Percentiles rank a stretch among this genome's conserved stretches.
phyloP scores from a whole-genome alignment of 2,113 vertebrate species.

The Pogonocichla stellata region DNA sequence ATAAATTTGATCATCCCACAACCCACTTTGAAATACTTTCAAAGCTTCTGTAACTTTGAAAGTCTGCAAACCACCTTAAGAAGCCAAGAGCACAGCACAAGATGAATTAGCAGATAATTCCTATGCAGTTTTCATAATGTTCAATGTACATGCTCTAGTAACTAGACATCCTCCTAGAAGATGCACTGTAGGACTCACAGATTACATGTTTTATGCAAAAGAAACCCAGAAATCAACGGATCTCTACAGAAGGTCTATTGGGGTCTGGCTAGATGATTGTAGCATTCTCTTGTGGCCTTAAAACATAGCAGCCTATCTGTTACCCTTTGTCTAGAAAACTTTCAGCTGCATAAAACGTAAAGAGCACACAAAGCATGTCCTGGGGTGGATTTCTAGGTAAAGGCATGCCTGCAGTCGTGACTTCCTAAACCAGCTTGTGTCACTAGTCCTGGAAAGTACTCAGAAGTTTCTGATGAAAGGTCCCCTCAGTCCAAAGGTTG shows the following conservation, averaged over 20 bases:
- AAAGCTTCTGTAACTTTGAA: not conserved
- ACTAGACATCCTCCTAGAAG: not conserved
- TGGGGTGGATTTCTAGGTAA: not conserved
- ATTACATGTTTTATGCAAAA: not conserved
- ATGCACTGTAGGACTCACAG: not conserved
- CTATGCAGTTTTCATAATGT: not conserved
- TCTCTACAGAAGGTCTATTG: not conserved
- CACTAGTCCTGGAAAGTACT: not conserved
- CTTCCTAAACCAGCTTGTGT: not conserved
- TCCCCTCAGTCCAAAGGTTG: not conserved
- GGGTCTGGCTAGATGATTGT: not conserved
- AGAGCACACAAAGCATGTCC: not conserved
- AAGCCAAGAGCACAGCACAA: not conserved
- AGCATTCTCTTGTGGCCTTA: not conserved
- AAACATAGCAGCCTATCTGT: not conserved
- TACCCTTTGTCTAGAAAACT: not conserved
- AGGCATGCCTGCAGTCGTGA: not conserved
- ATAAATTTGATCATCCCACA: not conserved
- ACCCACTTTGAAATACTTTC: not conserved
- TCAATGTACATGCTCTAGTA: not conserved
- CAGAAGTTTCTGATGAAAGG: not conserved
- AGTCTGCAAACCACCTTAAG: not conserved
- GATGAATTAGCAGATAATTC: not conserved
- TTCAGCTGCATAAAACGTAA: not conserved
- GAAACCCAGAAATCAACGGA: not conserved